phyloP scores from a whole-genome alignment of 2,113 vertebrate species.

The Puntigrus tetrazona region DNA sequence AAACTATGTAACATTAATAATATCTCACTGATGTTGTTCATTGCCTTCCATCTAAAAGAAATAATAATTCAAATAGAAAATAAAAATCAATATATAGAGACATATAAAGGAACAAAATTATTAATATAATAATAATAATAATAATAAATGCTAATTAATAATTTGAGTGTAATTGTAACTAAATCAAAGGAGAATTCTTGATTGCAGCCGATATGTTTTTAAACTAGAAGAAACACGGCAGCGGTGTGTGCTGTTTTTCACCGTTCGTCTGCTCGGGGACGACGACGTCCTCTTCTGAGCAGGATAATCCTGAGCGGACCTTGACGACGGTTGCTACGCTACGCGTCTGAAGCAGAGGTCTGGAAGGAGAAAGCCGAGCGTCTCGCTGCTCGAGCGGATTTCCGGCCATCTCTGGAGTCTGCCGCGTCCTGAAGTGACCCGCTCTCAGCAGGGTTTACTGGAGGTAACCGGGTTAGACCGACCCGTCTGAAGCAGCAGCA shows the following conservation, averaged over 20 bases:
- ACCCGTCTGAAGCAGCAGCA: too few relatives aligned
- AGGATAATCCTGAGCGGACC: constrained; percentile 69
- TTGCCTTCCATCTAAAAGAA: too few relatives aligned
- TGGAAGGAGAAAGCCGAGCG: background rate
- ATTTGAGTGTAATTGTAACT: background rate
- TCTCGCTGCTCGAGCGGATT: constrained; percentile 57
- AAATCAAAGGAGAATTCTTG: background rate
- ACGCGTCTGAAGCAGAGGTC: constrained; percentile 60
- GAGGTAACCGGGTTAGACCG: constrained; percentile 67
- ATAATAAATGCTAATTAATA: background rate
- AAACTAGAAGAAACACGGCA: too few relatives aligned
- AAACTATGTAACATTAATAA: too few relatives aligned
- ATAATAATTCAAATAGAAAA: too few relatives aligned
- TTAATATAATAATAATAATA: background rate
- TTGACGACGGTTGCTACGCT: constrained; percentile 75
- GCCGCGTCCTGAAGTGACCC: constrained; percentile 75
- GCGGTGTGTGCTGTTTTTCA: too few relatives aligned
- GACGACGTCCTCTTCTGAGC: constrained; percentile 51
- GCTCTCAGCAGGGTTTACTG: constrained; percentile 69
- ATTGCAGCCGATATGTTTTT: background rate
- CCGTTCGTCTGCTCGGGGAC: background rate
- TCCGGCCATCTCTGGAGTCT: constrained; percentile 64
- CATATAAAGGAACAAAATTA: too few relatives aligned
- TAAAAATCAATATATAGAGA: too few relatives aligned
- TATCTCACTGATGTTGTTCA: too few relatives aligned